Conservation (phyloP, 2,888 invertebrate species). For the Limenitis arthemis region DNA sequence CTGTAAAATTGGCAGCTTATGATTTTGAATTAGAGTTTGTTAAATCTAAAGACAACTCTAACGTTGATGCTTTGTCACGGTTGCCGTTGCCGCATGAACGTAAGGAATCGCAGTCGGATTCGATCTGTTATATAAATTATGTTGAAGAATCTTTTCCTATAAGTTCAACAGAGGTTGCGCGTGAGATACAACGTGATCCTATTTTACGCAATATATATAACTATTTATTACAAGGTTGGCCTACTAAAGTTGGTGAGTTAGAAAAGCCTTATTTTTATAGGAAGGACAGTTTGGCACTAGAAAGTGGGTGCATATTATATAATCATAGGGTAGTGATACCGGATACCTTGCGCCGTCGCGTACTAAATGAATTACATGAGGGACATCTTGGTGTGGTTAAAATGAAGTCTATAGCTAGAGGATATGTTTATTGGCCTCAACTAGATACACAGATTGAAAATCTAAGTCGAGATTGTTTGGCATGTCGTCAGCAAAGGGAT, state of each 20-base stretch:
- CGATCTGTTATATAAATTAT: no score
- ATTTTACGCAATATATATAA: no score
- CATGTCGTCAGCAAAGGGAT: constrained; percentile 14
- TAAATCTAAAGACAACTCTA: constrained; percentile 15
- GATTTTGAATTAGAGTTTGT: constrained; percentile 26
- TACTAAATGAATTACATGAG: no score
- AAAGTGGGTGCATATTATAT: no score
- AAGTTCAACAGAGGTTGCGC: no score
- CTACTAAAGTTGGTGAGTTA: background rate
- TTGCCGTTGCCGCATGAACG: constrained; percentile 14
- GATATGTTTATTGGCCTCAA: constrained; percentile 23
- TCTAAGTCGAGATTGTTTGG: background rate
- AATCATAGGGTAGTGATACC: no score
- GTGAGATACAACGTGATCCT: no score
- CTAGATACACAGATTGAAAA: no score
- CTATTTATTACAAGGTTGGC: no score
- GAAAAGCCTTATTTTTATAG: constrained; percentile 3
- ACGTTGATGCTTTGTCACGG: constrained; percentile 26
- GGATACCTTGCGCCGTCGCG: no score
- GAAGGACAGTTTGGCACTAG: constrained; percentile 18
- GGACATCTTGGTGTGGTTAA: constrained; percentile 5
- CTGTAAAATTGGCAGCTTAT: constrained; percentile 34
- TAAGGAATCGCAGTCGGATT: no score
- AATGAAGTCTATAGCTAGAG: constrained; percentile 22
- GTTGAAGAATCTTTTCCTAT: no score